Evolutionary conservation across 2,888 invertebrate genomes (phyloP), one percentile per base, ranked within the genome.

Genomic region (Eulithis prunata): DNA sequence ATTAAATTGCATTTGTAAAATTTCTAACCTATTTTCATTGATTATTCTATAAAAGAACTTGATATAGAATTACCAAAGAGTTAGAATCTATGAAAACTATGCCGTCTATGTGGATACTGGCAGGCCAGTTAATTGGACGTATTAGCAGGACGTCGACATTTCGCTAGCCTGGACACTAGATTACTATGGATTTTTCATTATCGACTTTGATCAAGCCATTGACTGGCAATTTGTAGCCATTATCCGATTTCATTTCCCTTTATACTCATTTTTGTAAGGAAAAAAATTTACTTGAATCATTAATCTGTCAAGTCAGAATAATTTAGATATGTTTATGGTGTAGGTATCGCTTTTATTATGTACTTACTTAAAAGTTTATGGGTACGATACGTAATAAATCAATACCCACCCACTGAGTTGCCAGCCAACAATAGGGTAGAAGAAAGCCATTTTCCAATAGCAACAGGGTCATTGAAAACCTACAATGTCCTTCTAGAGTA

Each of bases 381-480:
- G 21, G 10, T 6, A 38, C 38, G 38, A 6, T 46, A 7, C 14
- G 41, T 68, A 77, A 79, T 79, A 78, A 85, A 85, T 85, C 82
- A 86, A 79, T 75, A 74, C 69, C 68, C 75, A 71, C 71, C 77
- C 68, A 74, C 70, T 70, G 73, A 80, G 76, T 75, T 78, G 78
- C 70, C 77, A 79, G 69, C 76, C 74, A 78, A 83, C 82, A 86
- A 84, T 87, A 78, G 83, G 81, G 82, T 80, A 82, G 80, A 80
- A 75, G 82, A 85, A 86, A 88, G 84, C 86, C 84, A 86, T 90
- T 91, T 90, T 88, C 88, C 88, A 86, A 90, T 89, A 87, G 84
- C 83, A 83, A 86, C 85, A 85, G 85, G 87, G 87, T 83, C 84
- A 86, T 86, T 85, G 87, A 83, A 83, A 87, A 82, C 82, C 86